A percentile compares a stretch with the other conserved stretches of the same genome.
These are phyloP conservation scores for Polydrusus cervinus DNA, from an alignment of 2,888 invertebrate species.

Conservation along the genomic window DNA sequence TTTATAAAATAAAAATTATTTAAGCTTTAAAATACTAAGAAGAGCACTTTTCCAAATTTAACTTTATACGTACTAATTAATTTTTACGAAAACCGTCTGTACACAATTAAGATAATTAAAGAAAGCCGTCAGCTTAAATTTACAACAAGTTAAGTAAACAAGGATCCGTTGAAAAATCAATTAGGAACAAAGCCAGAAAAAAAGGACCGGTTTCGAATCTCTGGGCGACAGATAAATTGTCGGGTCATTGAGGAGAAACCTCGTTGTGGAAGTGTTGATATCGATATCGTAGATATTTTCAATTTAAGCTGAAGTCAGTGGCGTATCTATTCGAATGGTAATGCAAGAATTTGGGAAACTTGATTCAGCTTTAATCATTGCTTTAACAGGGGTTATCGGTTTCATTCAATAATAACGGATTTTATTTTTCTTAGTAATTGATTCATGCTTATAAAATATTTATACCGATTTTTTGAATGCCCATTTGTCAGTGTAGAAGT, in stretches of 20 bases:
- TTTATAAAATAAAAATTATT: too few species aligned
- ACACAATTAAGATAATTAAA: constrained; percentile 44
- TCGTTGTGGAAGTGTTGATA: constrained; percentile 41
- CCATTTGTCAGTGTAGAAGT: too few species aligned
- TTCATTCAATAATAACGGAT: too few species aligned
- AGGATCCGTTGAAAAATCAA: constrained; percentile 50
- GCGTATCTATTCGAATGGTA: not conserved
- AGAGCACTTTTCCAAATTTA: not conserved
- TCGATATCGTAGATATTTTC: constrained; percentile 48
- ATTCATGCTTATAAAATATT: too few species aligned
- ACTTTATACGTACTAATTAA: not conserved
- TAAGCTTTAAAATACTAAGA: too few species aligned
- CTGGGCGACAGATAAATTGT: constrained; percentile 45
- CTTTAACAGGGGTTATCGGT: too few species aligned
- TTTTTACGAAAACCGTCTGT: constrained; percentile 26
- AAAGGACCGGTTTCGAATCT: constrained; percentile 40
- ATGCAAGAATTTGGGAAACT: too few species aligned
- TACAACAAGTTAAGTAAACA: constrained; percentile 47
- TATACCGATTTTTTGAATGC: too few species aligned
- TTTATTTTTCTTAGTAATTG: too few species aligned
- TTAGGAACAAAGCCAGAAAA: constrained; percentile 48
- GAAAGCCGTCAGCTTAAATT: constrained; percentile 43
- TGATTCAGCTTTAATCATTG: too few species aligned
- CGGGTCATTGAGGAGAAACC: constrained; percentile 37
- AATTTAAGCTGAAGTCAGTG: constrained; percentile 4